These are phyloP conservation scores for Antidorcas marsupialis DNA, from an alignment of 2,113 vertebrate genomes.

Conservation along the genomic window DNA sequence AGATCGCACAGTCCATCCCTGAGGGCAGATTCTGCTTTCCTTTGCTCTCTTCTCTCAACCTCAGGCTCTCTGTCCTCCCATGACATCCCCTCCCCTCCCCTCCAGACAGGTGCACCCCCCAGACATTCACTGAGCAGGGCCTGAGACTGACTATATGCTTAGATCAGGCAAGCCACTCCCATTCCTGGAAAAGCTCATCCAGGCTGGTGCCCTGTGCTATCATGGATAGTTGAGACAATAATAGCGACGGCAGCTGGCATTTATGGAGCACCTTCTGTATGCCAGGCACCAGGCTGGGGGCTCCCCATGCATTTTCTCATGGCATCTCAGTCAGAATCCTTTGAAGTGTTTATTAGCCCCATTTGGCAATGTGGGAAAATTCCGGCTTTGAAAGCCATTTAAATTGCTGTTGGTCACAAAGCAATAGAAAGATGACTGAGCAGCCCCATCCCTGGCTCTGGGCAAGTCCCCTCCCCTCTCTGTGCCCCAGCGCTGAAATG, in stretches of 20 bases:
- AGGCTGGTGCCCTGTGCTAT: neutral
- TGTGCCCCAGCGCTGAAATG: neutral
- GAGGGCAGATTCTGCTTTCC: neutral
- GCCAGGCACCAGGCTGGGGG: neutral
- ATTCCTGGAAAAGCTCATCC: neutral
- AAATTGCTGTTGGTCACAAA: neutral
- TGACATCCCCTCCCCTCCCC: neutral
- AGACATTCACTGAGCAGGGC: neutral
- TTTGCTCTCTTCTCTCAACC: slow-evolving; percentile 2
- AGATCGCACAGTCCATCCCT: neutral
- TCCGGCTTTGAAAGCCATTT: neutral
- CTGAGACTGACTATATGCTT: neutral
- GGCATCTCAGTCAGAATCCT: neutral
- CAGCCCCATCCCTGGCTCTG: neutral
- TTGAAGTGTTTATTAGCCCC: neutral
- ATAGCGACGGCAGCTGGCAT: neutral
- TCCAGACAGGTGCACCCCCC: neutral
- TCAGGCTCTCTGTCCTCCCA: neutral
- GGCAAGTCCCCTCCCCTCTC: neutral
- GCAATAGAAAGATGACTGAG: neutral
- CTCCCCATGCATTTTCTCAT: neutral
- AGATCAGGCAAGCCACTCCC: neutral
- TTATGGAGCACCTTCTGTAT: neutral
- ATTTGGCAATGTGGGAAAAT: neutral
- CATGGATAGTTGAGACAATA: neutral